phyloP scores from a whole-genome alignment of 2,888 invertebrate species.

The Tiliacea citrago region DNA sequence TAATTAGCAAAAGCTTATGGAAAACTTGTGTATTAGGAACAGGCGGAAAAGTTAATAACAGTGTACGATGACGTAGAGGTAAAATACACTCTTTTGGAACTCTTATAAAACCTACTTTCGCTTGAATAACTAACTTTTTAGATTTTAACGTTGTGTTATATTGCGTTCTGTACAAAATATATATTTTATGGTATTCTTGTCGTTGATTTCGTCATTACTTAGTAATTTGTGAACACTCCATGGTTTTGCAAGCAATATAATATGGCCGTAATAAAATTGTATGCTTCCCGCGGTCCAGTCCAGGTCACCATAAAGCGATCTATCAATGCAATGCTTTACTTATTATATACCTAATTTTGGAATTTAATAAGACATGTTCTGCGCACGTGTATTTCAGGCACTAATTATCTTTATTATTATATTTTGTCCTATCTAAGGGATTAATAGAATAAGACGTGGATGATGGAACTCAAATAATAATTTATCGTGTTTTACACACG shows the following conservation, averaged over 20 bases:
- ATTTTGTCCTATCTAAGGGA: constrained; percentile 28
- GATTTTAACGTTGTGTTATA: constrained; percentile 8
- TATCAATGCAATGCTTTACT: constrained; percentile 7
- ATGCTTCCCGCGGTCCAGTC: neutral
- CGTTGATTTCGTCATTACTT: neutral
- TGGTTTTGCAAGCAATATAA: neutral
- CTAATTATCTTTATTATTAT: constrained; percentile 26
- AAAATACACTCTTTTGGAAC: constrained; percentile 9
- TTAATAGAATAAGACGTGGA: neutral
- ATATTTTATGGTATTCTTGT: neutral
- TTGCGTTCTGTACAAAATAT: constrained; percentile 1
- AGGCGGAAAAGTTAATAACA: constrained; percentile 28
- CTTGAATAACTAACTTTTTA: constrained; percentile 14
- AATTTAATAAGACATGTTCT: constrained; percentile 31
- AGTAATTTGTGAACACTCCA: neutral
- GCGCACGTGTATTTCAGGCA: constrained; percentile 48
- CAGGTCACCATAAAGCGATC: constrained; percentile 9
- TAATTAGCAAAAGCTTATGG: constrained; percentile 13
- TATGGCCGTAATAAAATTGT: neutral
- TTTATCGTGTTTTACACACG: neutral
- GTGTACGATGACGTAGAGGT: neutral
- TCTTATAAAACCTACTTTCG: constrained; percentile 13
- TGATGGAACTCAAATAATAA: neutral
- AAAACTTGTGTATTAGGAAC: constrained; percentile 12
- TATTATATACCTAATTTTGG: constrained; percentile 26